Conservation (phyloP, 1,140 invertebrate species). For the roundworm (Caenorhabditis elegans) region WBcel235 BX284604.4:16775501-16776000, state of each 20-base stretch:
- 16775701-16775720: no score
- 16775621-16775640: not conserved
- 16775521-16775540: not conserved
- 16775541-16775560: not conserved
- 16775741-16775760: no score
- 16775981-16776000: constrained; percentile 14
- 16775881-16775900: not conserved
- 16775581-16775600: not conserved
- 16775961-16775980: not conserved
- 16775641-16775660: not conserved
- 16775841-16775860: not conserved
- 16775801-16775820: no score
- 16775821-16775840: not conserved
- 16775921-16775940: not conserved
- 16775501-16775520: not conserved
- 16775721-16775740: no score
- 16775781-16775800: no score
- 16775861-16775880: not conserved
- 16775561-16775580: not conserved
- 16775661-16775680: not conserved
- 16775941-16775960: not conserved
- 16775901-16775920: not conserved
- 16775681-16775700: not conserved
- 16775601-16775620: constrained; percentile 14
- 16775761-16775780: no score